Percentiles rank a stretch among this genome's conserved stretches.
phyloP scores from a whole-genome alignment of 2,888 invertebrate species.

The Torymus tubicola region DNA sequence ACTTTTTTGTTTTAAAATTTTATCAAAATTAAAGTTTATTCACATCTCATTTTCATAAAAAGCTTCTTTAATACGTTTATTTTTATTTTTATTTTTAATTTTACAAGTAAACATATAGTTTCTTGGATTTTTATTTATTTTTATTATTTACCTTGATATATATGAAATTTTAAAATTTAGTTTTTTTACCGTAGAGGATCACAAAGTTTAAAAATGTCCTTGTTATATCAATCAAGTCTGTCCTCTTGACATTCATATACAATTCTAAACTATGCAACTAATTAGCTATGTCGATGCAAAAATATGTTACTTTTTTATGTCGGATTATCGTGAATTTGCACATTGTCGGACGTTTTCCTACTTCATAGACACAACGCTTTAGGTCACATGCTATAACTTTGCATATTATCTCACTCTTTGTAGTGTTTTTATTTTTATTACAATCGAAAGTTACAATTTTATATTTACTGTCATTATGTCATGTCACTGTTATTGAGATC shows the following conservation, averaged over 20 bases:
- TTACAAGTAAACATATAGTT: not conserved
- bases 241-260: conserved; percentile 34
- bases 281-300: conserved; percentile 69
- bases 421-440: conserved; percentile 29
- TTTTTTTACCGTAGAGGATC: no score
- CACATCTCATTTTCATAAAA: conserved; percentile 3
- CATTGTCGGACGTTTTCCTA: conserved; percentile 62
- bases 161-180: no score
- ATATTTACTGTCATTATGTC: conserved; percentile 23
- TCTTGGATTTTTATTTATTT: conserved; percentile 1
- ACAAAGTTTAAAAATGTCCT: not conserved
- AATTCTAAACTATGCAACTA: conserved; percentile 41
- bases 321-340: conserved; percentile 71
- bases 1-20: conserved; percentile 27
- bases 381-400: conserved; percentile 42
- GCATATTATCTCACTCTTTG: conserved; percentile 46
- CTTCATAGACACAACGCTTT: conserved; percentile 50
- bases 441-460: conserved; percentile 35
- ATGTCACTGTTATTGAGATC: conserved; percentile 41
- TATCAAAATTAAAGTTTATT: conserved; percentile 17
- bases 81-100: conserved; percentile 11
- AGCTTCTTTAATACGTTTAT: not conserved
- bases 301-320: conserved; percentile 69
- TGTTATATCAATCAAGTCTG: conserved; percentile 20
- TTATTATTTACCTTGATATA: no score